Conservation (phyloP, 2,113 vertebrate genomes). For the Gymnogyps californianus region DNA sequence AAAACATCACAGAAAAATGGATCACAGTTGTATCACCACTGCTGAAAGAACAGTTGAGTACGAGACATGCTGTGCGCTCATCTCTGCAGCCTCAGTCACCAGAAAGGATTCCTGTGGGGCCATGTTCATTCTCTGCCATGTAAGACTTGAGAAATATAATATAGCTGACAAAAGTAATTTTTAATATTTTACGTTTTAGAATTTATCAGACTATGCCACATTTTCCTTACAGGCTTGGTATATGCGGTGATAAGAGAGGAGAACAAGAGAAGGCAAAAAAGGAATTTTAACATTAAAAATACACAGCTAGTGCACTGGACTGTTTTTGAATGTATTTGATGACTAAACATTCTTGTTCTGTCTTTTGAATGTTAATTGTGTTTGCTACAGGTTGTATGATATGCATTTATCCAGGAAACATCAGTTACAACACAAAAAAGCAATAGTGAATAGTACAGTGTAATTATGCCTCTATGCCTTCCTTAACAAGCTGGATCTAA, state of each 20-base stretch:
- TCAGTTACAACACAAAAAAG: background rate
- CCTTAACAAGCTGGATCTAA: background rate
- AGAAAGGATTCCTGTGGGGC: background rate
- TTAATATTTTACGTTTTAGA: background rate
- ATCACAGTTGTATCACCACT: background rate
- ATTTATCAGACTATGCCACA: background rate
- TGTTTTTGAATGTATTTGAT: background rate
- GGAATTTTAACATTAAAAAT: background rate
- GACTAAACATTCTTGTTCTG: background rate
- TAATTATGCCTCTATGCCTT: background rate
- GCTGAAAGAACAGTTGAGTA: background rate
- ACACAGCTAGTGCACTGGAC: background rate
- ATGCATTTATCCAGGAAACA: background rate
- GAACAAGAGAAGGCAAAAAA: background rate
- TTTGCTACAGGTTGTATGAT: background rate
- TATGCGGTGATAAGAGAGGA: background rate
- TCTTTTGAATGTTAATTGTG: background rate
- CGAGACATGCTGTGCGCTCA: rapidly evolving
- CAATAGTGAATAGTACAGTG: background rate
- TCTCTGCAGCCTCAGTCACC: background rate
- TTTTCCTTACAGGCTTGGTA: background rate
- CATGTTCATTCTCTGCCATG: background rate
- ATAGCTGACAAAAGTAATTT: background rate
- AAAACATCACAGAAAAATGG: background rate
- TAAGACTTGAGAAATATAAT: background rate